Base-by-base conservation (phyloP, 2,113 vertebrate genomes). In the Brachypodius melanocephalos region DNA sequence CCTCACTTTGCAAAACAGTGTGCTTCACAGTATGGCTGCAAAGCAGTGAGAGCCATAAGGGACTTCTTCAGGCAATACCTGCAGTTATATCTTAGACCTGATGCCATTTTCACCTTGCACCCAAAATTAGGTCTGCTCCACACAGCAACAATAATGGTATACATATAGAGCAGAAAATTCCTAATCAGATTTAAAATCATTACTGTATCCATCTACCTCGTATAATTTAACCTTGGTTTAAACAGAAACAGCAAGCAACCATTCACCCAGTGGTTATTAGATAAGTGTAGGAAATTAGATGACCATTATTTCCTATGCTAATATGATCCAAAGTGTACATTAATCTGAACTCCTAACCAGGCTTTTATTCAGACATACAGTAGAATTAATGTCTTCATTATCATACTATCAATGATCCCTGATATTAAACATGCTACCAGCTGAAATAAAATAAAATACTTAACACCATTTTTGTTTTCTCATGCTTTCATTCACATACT, bases 211-310 rank as follows among this genome's bases (percentile, higher is more conserved):
- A 85, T 66, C 82, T 83, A 83, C 38, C 18, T 54, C 22, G 14
- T 45, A 49, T 76, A 88, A 87, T 85, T 85, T 49, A 91, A 94
- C 82, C 17, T 59, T n/a, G 59, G 5, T 48, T 95, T 61, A 79
- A 87, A 82, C 40, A 73, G 75, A 49, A 91, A 76, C 43, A 89
- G n/a, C 62, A 85, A 55, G 31, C 22, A 34, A 45, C 58, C n/a
- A 18, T 61, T 91, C 25, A 91, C 2, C 26, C 43, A 18, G 32
- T 40, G 43, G 22, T 69, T 85, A 93, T 88, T 80, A 80, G 32
- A 83, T 90, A 85, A 91, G 18, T 57, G 63, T 15, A 83, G 82
- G 72, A 96, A 95, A 94, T 91, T 38, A 83, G 63, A 73, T 12
- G 42, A 66, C 38, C 55, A 73, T 94, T 94, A 76, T 76, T 61